Conservation (phyloP, 2,797 vertebrate species). For the Phoeniculus purpureus region DNA sequence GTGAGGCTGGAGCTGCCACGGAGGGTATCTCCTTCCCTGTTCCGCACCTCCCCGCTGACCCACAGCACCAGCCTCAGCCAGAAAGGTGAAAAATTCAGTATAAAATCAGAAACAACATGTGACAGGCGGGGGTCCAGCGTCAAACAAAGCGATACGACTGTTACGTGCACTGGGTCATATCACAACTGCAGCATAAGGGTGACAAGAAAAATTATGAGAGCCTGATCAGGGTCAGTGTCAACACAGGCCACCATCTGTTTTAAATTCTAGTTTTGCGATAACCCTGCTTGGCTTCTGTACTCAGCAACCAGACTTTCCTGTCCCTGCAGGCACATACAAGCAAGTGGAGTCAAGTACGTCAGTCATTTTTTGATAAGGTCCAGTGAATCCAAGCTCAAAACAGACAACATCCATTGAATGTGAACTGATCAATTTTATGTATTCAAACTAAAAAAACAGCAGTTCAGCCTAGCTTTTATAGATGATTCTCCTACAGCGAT, state of each 20-base stretch:
- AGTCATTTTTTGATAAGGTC: neutral
- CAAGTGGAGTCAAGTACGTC: neutral
- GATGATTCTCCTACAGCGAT: neutral
- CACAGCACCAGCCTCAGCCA: neutral
- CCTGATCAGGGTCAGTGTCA: neutral
- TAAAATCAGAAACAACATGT: neutral
- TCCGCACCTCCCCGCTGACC: rapidly evolving
- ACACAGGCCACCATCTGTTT: neutral
- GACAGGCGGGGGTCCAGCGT: rapidly evolving
- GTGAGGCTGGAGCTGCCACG: neutral
- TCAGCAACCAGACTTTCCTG: neutral
- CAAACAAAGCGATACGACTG: neutral
- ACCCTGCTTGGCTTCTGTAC: neutral
- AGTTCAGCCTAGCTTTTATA: neutral
- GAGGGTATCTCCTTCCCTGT: rapidly evolving
- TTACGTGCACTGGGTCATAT: neutral
- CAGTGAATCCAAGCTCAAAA: neutral
- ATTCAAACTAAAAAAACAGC: neutral
- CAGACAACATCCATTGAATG: neutral
- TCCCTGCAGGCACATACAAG: neutral
- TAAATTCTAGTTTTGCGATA: neutral
- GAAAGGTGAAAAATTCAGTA: neutral
- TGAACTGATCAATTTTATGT: neutral
- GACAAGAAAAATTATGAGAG: neutral
- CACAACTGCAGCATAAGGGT: rapidly evolving